Conservation (phyloP, 2,113 vertebrate genomes). For the Paracanthobrama guichenoti region DNA sequence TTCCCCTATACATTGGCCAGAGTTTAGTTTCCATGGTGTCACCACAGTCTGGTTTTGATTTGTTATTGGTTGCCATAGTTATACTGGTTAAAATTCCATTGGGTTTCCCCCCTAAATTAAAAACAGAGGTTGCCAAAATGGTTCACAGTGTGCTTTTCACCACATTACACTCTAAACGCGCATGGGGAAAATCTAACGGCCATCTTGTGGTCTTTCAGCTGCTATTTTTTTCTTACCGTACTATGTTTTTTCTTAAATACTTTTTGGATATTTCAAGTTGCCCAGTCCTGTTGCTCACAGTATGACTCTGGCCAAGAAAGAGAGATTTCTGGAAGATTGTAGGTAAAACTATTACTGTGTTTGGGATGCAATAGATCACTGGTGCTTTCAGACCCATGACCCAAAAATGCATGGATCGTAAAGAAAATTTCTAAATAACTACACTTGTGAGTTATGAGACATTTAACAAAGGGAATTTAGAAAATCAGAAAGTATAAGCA, state of each 20-base stretch:
- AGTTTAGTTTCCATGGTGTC: constrained; percentile 39
- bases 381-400: neutral
- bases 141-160: constrained; percentile 42
- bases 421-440: neutral
- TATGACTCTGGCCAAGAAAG: neutral
- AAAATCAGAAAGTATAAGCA: neutral
- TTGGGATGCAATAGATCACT: neutral
- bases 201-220: constrained; percentile 18
- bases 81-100: constrained; percentile 40
- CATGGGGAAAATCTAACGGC: constrained; percentile 41
- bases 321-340: constrained; percentile 10
- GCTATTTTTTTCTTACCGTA: neutral
- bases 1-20: neutral
- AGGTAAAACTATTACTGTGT: neutral
- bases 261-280: neutral
- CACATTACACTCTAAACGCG: constrained; percentile 31
- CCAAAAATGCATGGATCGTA: neutral
- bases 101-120: constrained; percentile 49
- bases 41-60: constrained; percentile 53
- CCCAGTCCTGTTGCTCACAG: neutral
- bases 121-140: constrained; percentile 27
- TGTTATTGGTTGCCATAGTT: constrained; percentile 51
- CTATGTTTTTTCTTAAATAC: neutral
- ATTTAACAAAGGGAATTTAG: neutral
- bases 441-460: neutral